Conservation (phyloP, 92 coral and sea anemone genomes). For the Heteractis magnifica region DNA sequence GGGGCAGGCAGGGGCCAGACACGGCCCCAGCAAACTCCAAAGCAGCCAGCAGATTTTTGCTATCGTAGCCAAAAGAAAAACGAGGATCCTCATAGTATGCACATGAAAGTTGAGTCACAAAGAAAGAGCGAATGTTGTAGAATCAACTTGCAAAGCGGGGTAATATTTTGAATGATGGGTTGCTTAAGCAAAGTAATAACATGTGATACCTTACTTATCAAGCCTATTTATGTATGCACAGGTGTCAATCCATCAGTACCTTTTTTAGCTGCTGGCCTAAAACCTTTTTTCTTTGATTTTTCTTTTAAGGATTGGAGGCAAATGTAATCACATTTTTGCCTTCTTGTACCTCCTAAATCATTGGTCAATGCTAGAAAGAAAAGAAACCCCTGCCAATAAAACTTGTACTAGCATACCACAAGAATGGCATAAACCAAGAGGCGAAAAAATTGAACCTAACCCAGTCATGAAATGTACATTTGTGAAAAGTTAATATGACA, state of each 20-base stretch:
- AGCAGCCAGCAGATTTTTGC: no score
- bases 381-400: background rate
- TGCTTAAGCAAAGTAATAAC: no score
- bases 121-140: slow-evolving; percentile 34
- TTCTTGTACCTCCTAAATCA: background rate
- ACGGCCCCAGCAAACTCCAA: no score
- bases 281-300: no score
- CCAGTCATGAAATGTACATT: slow-evolving; percentile 47
- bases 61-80: slow-evolving; percentile 43
- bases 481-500: background rate
- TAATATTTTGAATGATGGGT: background rate
- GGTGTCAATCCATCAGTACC: no score
- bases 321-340: background rate
- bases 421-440: slow-evolving; percentile 44
- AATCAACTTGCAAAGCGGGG: slow-evolving; percentile 39
- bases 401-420: slow-evolving; percentile 2
- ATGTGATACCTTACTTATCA: no score
- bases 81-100: slow-evolving; percentile 42
- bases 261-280: no score
- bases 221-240: no score
- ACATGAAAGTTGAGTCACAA: slow-evolving; percentile 12
- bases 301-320: background rate
- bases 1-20: no score
- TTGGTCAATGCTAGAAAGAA: background rate
- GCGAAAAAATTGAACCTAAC: slow-evolving; percentile 18